Percentiles rank a stretch among this genome's conserved stretches.
These are phyloP conservation scores for Catamblyrhynchus diadema DNA, from an alignment of 2,797 vertebrate genomes.

Conservation along the genomic window DNA sequence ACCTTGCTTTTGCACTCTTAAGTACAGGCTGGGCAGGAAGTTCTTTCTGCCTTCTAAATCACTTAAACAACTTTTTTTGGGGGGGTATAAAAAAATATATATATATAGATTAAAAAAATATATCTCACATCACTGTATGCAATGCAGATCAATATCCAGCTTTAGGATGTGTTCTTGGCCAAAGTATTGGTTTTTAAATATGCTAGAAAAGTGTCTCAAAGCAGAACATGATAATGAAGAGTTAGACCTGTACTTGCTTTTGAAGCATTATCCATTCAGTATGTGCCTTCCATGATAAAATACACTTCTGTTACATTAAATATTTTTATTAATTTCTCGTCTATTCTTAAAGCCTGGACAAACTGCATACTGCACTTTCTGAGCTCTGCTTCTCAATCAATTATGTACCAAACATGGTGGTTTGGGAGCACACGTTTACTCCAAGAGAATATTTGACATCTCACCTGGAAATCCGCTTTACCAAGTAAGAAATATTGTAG, in stretches of 20 bases:
- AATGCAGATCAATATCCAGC: background rate
- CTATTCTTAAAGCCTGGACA: slow-evolving; percentile 84
- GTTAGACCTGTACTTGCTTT: background rate
- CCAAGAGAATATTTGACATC: slow-evolving; percentile 97
- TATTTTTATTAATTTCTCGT: background rate
- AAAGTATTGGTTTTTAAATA: background rate
- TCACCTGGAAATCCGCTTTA: slow-evolving; percentile 98
- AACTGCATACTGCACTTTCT: slow-evolving; percentile 97
- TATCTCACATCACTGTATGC: background rate
- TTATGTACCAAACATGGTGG: slow-evolving; percentile 95
- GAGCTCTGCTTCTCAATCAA: slow-evolving; percentile 99
- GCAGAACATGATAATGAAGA: background rate
- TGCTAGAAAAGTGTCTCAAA: background rate
- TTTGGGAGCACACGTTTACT: slow-evolving; percentile 98
- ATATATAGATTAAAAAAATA: background rate
- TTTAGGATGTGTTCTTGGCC: background rate
- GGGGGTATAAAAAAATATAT: rapidly evolving
- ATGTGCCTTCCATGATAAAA: background rate
- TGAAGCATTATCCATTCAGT: background rate
- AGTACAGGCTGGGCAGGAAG: background rate
- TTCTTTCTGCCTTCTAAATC: background rate
- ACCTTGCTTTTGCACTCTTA: background rate
- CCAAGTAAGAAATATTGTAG: slow-evolving; percentile 85
- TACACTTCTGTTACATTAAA: background rate
- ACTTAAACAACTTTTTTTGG: background rate